Evolutionary conservation across 2,888 invertebrate species (phyloP), one percentile per base, ranked within the genome.

Genomic region (Spodoptera exigua): DNA sequence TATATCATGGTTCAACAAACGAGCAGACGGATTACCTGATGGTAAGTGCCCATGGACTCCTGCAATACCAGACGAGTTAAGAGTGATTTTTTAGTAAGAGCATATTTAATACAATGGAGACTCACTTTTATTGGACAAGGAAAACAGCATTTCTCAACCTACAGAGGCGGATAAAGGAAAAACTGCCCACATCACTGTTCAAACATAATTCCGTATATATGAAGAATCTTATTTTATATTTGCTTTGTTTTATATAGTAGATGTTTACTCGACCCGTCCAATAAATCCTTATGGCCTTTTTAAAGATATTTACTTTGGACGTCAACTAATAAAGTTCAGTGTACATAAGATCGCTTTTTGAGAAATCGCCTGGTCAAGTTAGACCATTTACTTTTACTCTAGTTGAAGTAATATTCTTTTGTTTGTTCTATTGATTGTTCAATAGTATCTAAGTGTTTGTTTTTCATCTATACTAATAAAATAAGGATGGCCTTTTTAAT

Each of bases 241-340:
- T 64, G 48, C 62, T 59, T 53, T 47, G 43, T 58, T 66, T 47
- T 61, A 64, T 62, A 48, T 49, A 57, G 36, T 55, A 45, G 46
- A 21, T 76, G 60, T 81, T 81, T 80, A 69, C 55, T 56, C 60
- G 37, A 47, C 46, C 17, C 55, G 72, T 75, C 63, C 80, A 82
- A 82, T 82, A 82, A 69, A 53, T 61, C 40, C 61, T 65, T 63
- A 70, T 60, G 53, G 60, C 61, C 45, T 61, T 69, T 68, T 74
- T 71, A 62, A 62, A 39, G 59, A 16, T 66, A 72, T 76, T 75
- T 74, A 56, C 54, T 70, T 64, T 68, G 60, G 56, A 53, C 60
- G 39, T 67, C 47, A 66, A 51, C 65, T 74, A 70, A 77, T 70
- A 76, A 45, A 49, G 48, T 49, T 41, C 16, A 65, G 49, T 46